phyloP scores from a whole-genome alignment of 2,888 invertebrate species.

The Netelia fuscicornis region DNA sequence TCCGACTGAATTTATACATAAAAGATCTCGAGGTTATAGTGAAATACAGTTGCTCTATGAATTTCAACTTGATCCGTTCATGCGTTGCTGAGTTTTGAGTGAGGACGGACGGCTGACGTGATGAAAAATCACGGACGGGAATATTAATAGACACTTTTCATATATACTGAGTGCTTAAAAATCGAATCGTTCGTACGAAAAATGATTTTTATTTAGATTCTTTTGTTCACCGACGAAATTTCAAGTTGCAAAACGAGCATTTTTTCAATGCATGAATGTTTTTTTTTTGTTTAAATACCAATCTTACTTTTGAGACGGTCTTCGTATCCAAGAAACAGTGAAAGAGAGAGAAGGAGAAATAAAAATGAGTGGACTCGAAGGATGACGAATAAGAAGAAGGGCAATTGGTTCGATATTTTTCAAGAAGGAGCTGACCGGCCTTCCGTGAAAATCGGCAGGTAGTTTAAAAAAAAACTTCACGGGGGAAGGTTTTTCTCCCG shows the following conservation, averaged over 20 bases:
- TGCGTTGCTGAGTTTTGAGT: too few species aligned
- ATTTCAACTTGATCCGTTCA: too few species aligned
- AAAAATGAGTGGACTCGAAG: constrained; percentile 23
- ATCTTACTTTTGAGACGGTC: constrained; percentile 29
- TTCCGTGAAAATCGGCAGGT: constrained; percentile 82
- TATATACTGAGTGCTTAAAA: background rate
- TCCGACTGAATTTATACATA: too few species aligned
- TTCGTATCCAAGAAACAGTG: background rate
- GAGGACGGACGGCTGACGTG: too few species aligned
- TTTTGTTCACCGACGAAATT: constrained; percentile 15
- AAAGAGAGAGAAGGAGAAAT: constrained; percentile 16
- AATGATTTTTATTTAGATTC: background rate
- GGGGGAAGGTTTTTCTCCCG: constrained; percentile 45
- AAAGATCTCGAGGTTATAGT: too few species aligned
- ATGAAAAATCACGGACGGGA: too few species aligned
- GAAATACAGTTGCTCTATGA: too few species aligned
- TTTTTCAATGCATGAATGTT: constrained; percentile 23
- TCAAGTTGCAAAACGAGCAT: constrained; percentile 18
- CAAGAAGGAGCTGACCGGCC: constrained; percentile 63
- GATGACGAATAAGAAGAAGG: constrained; percentile 25
- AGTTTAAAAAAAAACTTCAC: constrained; percentile 70
- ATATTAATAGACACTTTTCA: too few species aligned
- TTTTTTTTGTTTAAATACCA: constrained; percentile 44
- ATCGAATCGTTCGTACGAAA: background rate
- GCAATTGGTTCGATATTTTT: constrained; percentile 49